A percentile compares a stretch with the other conserved stretches of the same genome.
Conservation (phyloP, 1,140 invertebrate species). For the Drosophila lacertosa region DNA sequence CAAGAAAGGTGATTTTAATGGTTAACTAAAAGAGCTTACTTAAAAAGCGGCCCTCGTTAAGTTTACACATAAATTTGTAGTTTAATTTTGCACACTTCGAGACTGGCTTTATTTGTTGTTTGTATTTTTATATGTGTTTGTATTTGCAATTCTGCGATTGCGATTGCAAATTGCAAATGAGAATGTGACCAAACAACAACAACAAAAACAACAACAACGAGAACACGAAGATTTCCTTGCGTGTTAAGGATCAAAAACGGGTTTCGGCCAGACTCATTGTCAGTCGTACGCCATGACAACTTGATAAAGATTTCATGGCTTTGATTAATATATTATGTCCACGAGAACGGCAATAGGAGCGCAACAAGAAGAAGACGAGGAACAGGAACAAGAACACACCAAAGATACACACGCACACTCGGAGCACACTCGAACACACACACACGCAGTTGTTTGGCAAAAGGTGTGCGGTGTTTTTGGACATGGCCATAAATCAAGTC, state of each 20-base stretch:
- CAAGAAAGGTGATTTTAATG: too few species aligned
- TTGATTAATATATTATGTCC: slow-evolving; percentile 80
- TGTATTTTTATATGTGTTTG: neutral
- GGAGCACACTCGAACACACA: neutral
- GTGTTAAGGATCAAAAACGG: slow-evolving; percentile 80
- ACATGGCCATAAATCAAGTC: slow-evolving; percentile 75
- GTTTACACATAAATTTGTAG: slow-evolving; percentile 18
- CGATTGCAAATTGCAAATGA: slow-evolving; percentile 70
- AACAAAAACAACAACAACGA: neutral
- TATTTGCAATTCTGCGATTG: slow-evolving; percentile 49
- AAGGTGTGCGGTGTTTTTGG: slow-evolving; percentile 69
- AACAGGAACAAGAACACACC: slow-evolving; percentile 18
- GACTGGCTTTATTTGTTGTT: slow-evolving; percentile 17
- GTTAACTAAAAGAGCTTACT: neutral
- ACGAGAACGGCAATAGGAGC: slow-evolving; percentile 2
- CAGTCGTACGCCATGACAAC: slow-evolving; percentile 67
- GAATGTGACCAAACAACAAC: slow-evolving; percentile 19
- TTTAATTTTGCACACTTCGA: slow-evolving; percentile 29
- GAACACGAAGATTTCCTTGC: slow-evolving; percentile 28
- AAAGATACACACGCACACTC: slow-evolving; percentile 46
- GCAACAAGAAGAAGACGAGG: too few species aligned
- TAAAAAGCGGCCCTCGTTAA: slow-evolving; percentile 19
- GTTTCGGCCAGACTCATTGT: slow-evolving; percentile 56
- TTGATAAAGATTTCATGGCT: slow-evolving; percentile 82
- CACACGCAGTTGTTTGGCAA: slow-evolving; percentile 1